Conservation (phyloP, 2,797 vertebrate species). For the Tachyglossus aculeatus region DNA sequence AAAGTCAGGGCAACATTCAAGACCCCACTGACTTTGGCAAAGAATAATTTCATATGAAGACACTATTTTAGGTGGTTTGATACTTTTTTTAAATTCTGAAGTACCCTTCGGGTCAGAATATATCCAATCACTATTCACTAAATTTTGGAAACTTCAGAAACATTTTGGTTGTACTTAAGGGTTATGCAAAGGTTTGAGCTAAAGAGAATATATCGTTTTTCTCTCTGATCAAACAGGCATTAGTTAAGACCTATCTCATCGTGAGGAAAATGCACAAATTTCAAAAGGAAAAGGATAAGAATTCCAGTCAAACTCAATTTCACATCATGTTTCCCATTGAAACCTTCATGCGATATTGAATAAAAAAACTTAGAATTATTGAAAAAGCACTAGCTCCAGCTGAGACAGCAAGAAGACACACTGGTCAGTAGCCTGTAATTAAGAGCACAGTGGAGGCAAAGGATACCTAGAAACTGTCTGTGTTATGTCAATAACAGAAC, state of each 20-base stretch:
- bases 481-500: constrained; percentile 4
- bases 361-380: not conserved
- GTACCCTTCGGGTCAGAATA: too few species aligned
- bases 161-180: not conserved
- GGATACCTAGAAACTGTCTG: not conserved
- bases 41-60: too few species aligned
- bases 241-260: too few species aligned
- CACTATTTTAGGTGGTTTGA: too few species aligned
- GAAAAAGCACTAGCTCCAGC: not conserved
- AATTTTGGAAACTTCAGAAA: not conserved
- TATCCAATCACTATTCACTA: too few species aligned
- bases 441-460: not conserved
- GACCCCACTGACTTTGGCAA: too few species aligned
- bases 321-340: constrained; percentile 8
- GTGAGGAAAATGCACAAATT: not conserved
- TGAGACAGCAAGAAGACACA: not conserved
- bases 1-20: too few species aligned
- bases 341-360: constrained; percentile 24
- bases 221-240: too few species aligned
- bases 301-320: not conserved
- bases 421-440: not conserved
- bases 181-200: not conserved
- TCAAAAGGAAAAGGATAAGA: constrained; percentile 8
- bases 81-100: too few species aligned
- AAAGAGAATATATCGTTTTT: too few species aligned